Evolutionary conservation across 2,888 invertebrate species (phyloP), one percentile per base, ranked within the genome.

Genomic region (Chironomus riparius): DNA sequence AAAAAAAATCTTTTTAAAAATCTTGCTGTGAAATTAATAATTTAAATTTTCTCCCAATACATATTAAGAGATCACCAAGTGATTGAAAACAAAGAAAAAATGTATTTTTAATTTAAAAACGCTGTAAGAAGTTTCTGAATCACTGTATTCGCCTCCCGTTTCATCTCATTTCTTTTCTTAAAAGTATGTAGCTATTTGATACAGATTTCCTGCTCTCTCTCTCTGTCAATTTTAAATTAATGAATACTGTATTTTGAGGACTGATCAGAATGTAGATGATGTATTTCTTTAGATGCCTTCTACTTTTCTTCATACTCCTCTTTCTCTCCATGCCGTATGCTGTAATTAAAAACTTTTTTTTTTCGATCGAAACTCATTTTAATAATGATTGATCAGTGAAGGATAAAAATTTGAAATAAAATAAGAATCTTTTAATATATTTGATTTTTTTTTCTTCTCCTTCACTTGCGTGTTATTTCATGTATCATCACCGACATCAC

Each of bases 101-200:
- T 61, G 61, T 24, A 21, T 38, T 73, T 72, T 73, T 73, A 73
- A 73, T 73, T 73, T 73, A 62, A 73, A 73, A 73, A 73, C 72
- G 72, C 72, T 73, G 72, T 73, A 62, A 73, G 72, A 73, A 73
- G 24, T 22, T 28, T 61, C 56, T 73, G 47, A 62, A 73, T 62
- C 62, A 28, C 28, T 28, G 28, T 56, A 56, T 24, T 71, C 15
- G 48, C 50, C 71, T 71, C 50, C 72, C 48, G 48, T 62, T 73
- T 62, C 62, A 61, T 73, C 62, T 73, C 71, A 56, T 24, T 13
- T 65, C 12, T 18, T 22, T 65, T 18, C 18, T 10, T 21, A n/a
- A 38, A n/a, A 38, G 56, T 18, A 56, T 15, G 56, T 56, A 21
- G 47, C 21, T 68, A 38, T 38, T 73, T 71, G 71, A 71, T 50